phyloP scores from a whole-genome alignment of 2,113 vertebrate genomes.

The Channa argus region DNA sequence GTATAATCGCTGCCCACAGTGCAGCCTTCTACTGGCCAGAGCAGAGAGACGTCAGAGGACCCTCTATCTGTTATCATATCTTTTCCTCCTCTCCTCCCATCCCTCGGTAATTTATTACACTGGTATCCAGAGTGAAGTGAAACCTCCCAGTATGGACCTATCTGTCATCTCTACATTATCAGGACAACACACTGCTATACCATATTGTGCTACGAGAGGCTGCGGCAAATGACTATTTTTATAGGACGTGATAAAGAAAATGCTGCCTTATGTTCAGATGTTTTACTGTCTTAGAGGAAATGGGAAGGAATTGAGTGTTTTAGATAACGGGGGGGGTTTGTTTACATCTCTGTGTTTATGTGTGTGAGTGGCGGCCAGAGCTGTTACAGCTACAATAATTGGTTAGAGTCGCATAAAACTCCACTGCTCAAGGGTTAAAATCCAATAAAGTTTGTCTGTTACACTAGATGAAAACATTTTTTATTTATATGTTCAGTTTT shows the following conservation, averaged over 20 bases:
- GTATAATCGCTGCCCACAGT: conserved; percentile 89
- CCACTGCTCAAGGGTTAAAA: too few relatives aligned
- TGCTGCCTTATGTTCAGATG: conserved; percentile 91
- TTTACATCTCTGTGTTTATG: conserved; percentile 50
- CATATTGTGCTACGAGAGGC: conserved; percentile 92
- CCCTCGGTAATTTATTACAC: conserved; percentile 83
- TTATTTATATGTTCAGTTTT: too few relatives aligned
- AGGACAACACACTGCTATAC: conserved; percentile 90
- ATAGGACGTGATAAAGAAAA: conserved; percentile 96
- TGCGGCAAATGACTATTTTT: conserved; percentile 96
- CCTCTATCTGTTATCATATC: conserved; percentile 84
- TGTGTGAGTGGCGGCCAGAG: conserved; percentile 14
- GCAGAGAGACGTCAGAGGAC: conserved; percentile 68
- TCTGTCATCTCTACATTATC: conserved; percentile 96
- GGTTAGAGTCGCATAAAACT: not conserved
- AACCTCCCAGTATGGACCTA: conserved; percentile 91
- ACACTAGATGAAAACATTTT: too few relatives aligned
- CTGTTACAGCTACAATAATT: conserved; percentile 24
- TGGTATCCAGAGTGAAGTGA: conserved; percentile 85
- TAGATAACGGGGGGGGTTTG: conserved; percentile 40
- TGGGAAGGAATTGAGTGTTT: conserved; percentile 70
- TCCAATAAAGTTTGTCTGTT: too few relatives aligned
- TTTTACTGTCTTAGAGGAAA: conserved; percentile 85
- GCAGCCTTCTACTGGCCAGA: conserved; percentile 82
- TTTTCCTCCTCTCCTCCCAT: conserved; percentile 53